Evolutionary conservation across 2,113 vertebrate genomes (phyloP).

Genomic region (Lampris incognitus): DNA sequence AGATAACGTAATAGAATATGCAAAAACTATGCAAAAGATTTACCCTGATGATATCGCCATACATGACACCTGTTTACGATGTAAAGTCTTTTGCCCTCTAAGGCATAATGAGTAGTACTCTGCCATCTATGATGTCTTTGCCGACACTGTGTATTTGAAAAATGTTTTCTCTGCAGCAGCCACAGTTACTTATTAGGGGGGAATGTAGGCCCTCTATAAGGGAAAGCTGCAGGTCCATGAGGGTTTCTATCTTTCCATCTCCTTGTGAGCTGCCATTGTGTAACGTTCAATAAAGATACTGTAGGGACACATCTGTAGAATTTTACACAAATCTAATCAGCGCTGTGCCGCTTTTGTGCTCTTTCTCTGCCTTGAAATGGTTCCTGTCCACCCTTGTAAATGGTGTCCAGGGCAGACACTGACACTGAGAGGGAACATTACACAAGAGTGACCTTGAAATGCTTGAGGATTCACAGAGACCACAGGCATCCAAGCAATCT

Average conservation of each 20-base stretch:
- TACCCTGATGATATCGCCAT: background rate
- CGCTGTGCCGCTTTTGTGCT: conserved; percentile 4
- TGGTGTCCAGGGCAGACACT: conserved; percentile 22
- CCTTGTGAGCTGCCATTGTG: conserved; percentile 6
- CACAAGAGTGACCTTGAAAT: conserved; percentile 46
- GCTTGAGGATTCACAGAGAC: conserved; percentile 47
- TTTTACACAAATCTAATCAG: background rate
- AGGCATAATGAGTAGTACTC: conserved; percentile 2
- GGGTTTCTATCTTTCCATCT: conserved; percentile 36
- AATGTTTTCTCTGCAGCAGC: conserved; percentile 9
- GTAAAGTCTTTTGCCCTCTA: background rate
- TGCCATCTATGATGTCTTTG: conserved; percentile 17
- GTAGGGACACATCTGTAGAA: background rate
- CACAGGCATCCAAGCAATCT: conserved; percentile 37
- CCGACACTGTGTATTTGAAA: conserved; percentile 11
- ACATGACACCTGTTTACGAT: conserved; percentile 1
- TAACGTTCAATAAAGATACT: background rate
- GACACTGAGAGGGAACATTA: conserved; percentile 14
- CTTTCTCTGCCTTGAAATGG: background rate
- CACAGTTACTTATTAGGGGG: conserved; percentile 16
- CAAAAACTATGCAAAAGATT: background rate
- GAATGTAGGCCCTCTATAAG: conserved; percentile 8
- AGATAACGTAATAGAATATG: background rate
- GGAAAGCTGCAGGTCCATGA: conserved; percentile 17
- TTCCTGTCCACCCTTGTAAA: conserved; percentile 36